Percentiles rank a stretch among this genome's conserved stretches.
Conservation (phyloP, 2,113 vertebrate species). For the Rousettus leschenaultii region DNA sequence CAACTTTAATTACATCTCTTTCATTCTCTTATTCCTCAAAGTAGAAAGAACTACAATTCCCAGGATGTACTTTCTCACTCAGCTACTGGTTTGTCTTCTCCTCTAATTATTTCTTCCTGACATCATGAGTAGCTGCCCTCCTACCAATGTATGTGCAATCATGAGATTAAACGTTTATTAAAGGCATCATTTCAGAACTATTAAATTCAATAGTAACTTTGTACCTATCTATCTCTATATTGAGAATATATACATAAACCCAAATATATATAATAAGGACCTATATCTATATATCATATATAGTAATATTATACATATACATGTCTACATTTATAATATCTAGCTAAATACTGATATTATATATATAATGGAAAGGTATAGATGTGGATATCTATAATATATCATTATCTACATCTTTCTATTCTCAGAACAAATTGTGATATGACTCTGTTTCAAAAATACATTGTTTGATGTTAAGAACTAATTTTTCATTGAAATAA, state of each 20-base stretch:
- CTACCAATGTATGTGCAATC: neutral
- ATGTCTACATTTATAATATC: neutral
- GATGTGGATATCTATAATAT: neutral
- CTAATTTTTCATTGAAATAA: neutral
- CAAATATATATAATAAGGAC: neutral
- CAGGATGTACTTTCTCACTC: neutral
- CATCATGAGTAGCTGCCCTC: neutral
- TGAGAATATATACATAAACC: neutral
- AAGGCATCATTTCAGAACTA: neutral
- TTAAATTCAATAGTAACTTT: neutral
- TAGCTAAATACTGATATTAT: neutral
- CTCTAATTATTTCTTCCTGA: neutral
- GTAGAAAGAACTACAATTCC: conserved; percentile 25
- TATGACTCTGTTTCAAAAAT: neutral
- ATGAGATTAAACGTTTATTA: neutral
- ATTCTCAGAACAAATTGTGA: neutral
- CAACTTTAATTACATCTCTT: conserved; percentile 66
- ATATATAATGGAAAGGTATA: no score
- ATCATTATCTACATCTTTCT: neutral
- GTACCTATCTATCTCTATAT: neutral
- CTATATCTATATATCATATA: neutral
- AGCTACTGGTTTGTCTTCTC: neutral
- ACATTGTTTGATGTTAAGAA: neutral
- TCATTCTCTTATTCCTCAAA: conserved; percentile 38
- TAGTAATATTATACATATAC: neutral